Percentiles rank a stretch among this genome's conserved stretches.
Conservation (phyloP, 2,888 invertebrate genomes). For the Eurytoma californica region DNA sequence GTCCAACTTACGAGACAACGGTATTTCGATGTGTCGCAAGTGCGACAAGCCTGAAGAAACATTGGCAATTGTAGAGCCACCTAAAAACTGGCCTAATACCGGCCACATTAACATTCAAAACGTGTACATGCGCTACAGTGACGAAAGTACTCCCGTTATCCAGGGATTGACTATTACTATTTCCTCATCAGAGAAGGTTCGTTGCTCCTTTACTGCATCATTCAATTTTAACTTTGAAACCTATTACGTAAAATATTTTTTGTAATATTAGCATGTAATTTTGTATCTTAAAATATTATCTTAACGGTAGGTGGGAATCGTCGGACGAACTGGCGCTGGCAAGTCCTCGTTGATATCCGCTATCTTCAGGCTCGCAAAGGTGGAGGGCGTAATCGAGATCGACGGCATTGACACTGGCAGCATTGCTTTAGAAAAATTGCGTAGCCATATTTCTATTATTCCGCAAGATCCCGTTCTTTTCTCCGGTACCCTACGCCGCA, state of each 20-base stretch:
- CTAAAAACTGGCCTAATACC: slow-evolving; percentile 66
- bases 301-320: slow-evolving; percentile 78
- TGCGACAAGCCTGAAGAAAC: slow-evolving; percentile 43
- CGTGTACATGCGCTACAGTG: slow-evolving; percentile 75
- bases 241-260: no score
- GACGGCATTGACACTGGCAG: no score
- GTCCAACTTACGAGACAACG: slow-evolving; percentile 59
- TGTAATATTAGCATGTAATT: no score
- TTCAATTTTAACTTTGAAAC: no score
- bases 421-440: no score
- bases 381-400: no score
- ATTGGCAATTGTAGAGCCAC: slow-evolving; percentile 49
- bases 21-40: not conserved
- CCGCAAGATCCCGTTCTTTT: no score
- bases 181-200: slow-evolving; percentile 68
- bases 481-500: no score
- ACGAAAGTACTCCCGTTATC: slow-evolving; percentile 75
- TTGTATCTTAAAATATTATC: no score
- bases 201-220: no score
- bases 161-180: slow-evolving; percentile 72
- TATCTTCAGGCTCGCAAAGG: slow-evolving; percentile 81
- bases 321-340: slow-evolving; percentile 86
- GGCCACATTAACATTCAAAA: slow-evolving; percentile 68
- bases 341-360: slow-evolving; percentile 84
- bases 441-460: no score